These are phyloP conservation scores for Bombyx mori DNA, from an alignment of 1,140 invertebrate genomes.

Conservation along the genomic window DNA sequence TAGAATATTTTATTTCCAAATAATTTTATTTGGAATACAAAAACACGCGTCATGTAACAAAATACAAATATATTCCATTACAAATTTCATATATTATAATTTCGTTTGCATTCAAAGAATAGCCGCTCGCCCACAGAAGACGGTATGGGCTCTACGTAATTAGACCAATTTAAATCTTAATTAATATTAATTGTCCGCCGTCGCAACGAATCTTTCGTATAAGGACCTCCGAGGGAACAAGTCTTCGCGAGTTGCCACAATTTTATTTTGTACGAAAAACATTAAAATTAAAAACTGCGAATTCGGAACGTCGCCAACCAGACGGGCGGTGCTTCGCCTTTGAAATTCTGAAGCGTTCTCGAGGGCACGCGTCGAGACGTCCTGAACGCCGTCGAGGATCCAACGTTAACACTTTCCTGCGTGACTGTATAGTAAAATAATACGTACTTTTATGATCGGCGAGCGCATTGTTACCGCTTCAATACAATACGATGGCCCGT, in stretches of 20 bases:
- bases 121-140: slow-evolving; percentile 37
- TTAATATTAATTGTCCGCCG: slow-evolving; percentile 68
- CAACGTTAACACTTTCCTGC: slow-evolving; percentile 31
- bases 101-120: slow-evolving; percentile 29
- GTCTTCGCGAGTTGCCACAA: slow-evolving; percentile 39
- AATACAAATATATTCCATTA: neutral
- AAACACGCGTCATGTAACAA: neutral
- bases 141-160: slow-evolving; percentile 62
- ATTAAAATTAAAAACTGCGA: slow-evolving; percentile 33
- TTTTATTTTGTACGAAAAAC: slow-evolving; percentile 44
- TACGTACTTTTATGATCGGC: slow-evolving; percentile 45
- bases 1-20: neutral
- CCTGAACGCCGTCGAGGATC: slow-evolving; percentile 9
- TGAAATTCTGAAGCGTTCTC: slow-evolving; percentile 23
- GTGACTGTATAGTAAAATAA: slow-evolving; percentile 53
- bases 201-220: slow-evolving; percentile 62
- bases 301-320: slow-evolving; percentile 17
- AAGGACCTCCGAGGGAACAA: slow-evolving; percentile 49
- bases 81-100: slow-evolving; percentile 16
- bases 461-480: slow-evolving; percentile 49
- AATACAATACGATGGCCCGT: slow-evolving; percentile 56
- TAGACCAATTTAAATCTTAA: slow-evolving; percentile 70
- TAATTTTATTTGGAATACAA: neutral
- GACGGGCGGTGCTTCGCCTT: slow-evolving; percentile 20
- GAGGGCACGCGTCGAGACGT: slow-evolving; percentile 18